Evolutionary conservation across 2,113 vertebrate genomes (phyloP).

Genomic region (Dromiciops gliroides): DNA sequence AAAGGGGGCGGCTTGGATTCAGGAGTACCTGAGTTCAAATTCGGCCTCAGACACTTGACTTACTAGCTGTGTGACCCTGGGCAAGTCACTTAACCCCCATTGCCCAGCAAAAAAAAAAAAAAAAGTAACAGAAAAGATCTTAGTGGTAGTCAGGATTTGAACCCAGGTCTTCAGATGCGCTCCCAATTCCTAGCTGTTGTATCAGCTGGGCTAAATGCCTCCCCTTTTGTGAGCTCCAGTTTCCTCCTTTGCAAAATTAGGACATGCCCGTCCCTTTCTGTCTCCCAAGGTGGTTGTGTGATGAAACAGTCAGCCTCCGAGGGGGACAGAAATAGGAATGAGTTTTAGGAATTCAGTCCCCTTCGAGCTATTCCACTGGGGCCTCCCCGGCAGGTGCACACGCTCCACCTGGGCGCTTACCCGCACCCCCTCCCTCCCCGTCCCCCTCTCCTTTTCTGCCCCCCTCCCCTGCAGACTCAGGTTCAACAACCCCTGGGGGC

Average conservation of each 20-base stretch:
- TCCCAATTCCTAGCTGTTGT: background rate
- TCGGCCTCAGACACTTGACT: too few relatives aligned
- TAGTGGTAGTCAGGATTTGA: background rate
- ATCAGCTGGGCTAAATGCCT: background rate
- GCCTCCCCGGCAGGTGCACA: background rate
- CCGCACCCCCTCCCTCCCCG: background rate
- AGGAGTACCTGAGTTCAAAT: too few relatives aligned
- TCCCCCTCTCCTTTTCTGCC: background rate
- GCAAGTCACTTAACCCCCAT: too few relatives aligned
- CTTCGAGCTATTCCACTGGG: background rate
- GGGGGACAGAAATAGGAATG: background rate
- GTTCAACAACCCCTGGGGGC: background rate
- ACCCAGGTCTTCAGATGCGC: background rate
- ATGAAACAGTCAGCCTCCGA: background rate
- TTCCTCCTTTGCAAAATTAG: background rate
- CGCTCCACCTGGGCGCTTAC: background rate
- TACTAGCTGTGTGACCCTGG: too few relatives aligned
- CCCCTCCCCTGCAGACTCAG: background rate
- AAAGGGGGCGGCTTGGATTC: too few relatives aligned
- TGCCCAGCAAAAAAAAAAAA: too few relatives aligned
- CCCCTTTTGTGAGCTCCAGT: background rate
- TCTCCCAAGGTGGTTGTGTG: background rate
- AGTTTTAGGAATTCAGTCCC: background rate
- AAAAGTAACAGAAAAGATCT: too few relatives aligned
- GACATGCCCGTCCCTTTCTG: background rate